These are phyloP conservation scores for Nipponia nippon DNA, from an alignment of 2,113 vertebrate species.

Conservation along the genomic window DNA sequence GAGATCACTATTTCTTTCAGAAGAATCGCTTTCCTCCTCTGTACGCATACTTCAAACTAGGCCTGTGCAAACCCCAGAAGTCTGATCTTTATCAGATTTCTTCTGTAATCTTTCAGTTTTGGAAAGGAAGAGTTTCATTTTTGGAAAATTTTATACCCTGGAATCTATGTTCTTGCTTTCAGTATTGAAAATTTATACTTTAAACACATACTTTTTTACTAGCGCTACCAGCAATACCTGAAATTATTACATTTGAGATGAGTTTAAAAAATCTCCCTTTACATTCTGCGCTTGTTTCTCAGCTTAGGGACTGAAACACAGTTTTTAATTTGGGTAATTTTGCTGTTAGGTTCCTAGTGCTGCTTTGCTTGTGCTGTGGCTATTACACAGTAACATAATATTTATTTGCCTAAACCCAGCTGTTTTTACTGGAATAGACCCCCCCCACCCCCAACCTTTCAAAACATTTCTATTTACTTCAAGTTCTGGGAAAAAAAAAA, in stretches of 20 bases:
- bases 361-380: neutral
- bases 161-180: neutral
- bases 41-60: neutral
- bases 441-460: neutral
- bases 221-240: neutral
- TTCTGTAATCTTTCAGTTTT: neutral
- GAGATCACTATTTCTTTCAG: neutral
- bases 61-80: neutral
- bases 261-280: neutral
- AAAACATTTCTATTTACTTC: neutral
- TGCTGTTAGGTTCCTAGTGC: neutral
- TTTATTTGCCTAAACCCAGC: neutral
- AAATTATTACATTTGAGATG: neutral
- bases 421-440: neutral
- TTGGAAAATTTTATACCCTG: neutral
- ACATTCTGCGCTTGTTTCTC: neutral
- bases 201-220: neutral
- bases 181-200: neutral
- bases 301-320: neutral
- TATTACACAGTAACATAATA: neutral
- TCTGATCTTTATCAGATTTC: neutral
- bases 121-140: neutral
- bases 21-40: neutral
- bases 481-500: neutral
- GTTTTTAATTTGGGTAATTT: neutral